Percentiles rank a stretch among this genome's conserved stretches.
phyloP scores from a whole-genome alignment of 1,140 invertebrate species.

The Bursaphelenchus mucronatus region DNA sequence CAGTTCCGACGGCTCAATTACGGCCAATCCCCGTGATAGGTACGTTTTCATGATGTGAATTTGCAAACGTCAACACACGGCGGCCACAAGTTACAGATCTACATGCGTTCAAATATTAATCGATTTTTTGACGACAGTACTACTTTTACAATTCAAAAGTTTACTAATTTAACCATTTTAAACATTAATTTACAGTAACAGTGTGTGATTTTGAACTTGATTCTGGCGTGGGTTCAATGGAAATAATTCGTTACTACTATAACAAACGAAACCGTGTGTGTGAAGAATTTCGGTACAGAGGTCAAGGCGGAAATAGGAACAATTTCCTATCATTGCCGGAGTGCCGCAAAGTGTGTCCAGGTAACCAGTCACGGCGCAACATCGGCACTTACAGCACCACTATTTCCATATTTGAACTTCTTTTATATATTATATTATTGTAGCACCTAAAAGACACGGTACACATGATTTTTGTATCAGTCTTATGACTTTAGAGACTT shows the following conservation, averaged over 20 bases:
- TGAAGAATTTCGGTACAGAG: conserved; percentile 49
- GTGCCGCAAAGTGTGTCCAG: conserved; percentile 49
- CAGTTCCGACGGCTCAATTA: background rate
- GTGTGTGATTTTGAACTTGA: conserved; percentile 48
- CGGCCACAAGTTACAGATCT: too few species aligned
- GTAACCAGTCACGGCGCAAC: conserved; percentile 28
- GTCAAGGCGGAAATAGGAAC: conserved; percentile 47
- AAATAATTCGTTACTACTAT: conserved; percentile 45
- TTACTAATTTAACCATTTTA: too few species aligned
- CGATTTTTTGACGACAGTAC: too few species aligned
- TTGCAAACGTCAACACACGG: too few species aligned
- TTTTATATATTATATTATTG: conserved; percentile 25
- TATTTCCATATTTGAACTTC: conserved; percentile 8
- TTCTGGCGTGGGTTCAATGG: conserved; percentile 41
- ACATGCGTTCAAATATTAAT: too few species aligned
- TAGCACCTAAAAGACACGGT: background rate
- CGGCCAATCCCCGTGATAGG: too few species aligned
- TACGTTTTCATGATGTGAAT: too few species aligned
- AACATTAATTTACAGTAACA: conserved; percentile 41
- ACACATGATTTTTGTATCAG: background rate
- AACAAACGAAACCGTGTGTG: conserved; percentile 45
- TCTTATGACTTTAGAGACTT: background rate
- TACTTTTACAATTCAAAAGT: too few species aligned
- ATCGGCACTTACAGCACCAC: background rate
- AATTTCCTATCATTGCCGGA: conserved; percentile 50